A percentile compares a stretch with the other conserved stretches of the same genome.
Evolutionary conservation across 2,113 vertebrate genomes (phyloP).

Genomic region (Myotis lucifugus): DNA sequence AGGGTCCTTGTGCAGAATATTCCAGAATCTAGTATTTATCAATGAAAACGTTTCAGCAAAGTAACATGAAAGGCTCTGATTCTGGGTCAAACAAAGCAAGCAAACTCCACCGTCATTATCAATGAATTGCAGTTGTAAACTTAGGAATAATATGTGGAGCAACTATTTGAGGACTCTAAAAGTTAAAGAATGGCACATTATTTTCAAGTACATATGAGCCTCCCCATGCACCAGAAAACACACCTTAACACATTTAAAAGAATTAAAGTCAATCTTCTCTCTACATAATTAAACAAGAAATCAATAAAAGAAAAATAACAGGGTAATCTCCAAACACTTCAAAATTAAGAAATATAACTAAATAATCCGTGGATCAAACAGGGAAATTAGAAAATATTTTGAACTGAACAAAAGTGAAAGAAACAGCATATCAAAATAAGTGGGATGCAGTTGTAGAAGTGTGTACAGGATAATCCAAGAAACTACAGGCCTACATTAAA

Average conservation of each 20-base stretch:
- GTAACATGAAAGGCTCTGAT: neutral
- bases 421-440: neutral
- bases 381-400: neutral
- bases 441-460: neutral
- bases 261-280: neutral
- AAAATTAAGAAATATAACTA: neutral
- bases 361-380: neutral
- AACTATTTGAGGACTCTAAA: neutral
- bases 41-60: neutral
- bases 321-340: neutral
- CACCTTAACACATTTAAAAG: neutral
- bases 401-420: conserved; percentile 35
- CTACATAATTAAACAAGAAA: neutral
- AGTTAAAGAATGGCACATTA: neutral
- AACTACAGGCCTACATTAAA: neutral
- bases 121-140: neutral
- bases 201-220: neutral
- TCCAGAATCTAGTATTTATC: conserved; percentile 20
- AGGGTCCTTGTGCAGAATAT: neutral
- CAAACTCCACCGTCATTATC: neutral
- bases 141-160: neutral
- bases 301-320: neutral
- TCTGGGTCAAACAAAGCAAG: neutral
- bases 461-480: neutral
- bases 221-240: neutral